Base-by-base conservation (phyloP, 1,140 invertebrate species). In the Euborellia annulipes region DNA sequence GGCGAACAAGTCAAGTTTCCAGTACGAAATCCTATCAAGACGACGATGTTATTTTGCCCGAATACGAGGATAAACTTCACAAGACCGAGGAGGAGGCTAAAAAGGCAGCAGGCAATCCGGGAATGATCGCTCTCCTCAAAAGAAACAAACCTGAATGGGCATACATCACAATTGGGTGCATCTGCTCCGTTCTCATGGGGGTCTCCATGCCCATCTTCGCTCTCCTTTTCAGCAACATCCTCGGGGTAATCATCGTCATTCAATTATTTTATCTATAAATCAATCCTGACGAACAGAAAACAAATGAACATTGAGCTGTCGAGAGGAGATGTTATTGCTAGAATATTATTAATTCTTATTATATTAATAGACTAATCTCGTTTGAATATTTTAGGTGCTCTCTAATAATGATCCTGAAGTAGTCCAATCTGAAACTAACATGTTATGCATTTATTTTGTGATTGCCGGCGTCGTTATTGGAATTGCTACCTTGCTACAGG, bases 401-500 rank as follows among this genome's bases (percentile, higher is more conserved):
- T n/a, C n/a, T n/a, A n/a, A n/a, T n/a, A n/a, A n/a, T n/a, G n/a
- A n/a, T n/a, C n/a, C n/a, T n/a, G n/a, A n/a, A 42, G 60, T 72
- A 34, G 72, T 77, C 22, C 56, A 66, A 41, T 49, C 61, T 2
- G 59, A 73, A 54, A 71, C 78, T 0, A 65, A 71, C 50, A 53
- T 71, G 39, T 71, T 75, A 52, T 61, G 71, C 14, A 34, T 76
- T 2, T 68, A 76, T 43, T 82, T 85, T 54, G 55, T 82, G 14
- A 63, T 69, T 1, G 63, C 79, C 18, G 82, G 79, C 3, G 56
- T 79, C 43, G 62, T 72, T 27, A 68, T 72, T 20, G 78, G 76
- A 45, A 51, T 78, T 2, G 61, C 76, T 3, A 73, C 73, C 49
- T 80, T 83, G 51, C 57, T 73, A n/a, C 71, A 73, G 63, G 73